These are phyloP conservation scores for Eristalis arbustorum DNA, from an alignment of 2,888 invertebrate species.

Conservation along the genomic window DNA sequence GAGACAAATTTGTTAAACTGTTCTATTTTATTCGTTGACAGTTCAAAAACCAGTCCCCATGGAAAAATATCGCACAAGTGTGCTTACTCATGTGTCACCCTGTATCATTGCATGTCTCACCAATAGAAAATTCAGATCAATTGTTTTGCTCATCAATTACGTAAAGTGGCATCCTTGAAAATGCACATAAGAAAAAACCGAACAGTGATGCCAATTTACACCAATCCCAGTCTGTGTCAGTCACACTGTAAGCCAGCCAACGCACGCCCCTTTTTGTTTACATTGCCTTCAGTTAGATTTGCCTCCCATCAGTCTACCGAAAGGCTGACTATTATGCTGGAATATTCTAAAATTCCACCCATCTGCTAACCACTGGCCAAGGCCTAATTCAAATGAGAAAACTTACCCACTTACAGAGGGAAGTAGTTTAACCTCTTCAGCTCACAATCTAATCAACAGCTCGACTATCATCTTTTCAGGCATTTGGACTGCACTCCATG, in stretches of 20 bases:
- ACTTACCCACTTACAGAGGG: slow-evolving; percentile 1
- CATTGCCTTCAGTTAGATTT: background rate
- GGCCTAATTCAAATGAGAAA: slow-evolving; percentile 34
- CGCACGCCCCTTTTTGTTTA: background rate
- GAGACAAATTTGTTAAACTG: too few relatives aligned
- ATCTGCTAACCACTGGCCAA: background rate
- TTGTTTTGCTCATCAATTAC: background rate
- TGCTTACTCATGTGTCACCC: too few relatives aligned
- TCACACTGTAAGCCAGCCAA: background rate
- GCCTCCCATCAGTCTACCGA: background rate
- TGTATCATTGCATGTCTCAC: too few relatives aligned
- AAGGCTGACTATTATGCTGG: too few relatives aligned
- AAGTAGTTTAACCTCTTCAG: background rate
- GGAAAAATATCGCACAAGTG: too few relatives aligned
- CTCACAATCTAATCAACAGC: background rate
- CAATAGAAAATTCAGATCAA: too few relatives aligned
- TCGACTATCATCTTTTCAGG: background rate
- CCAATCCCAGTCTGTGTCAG: background rate
- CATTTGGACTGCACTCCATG: background rate
- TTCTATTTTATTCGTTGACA: too few relatives aligned
- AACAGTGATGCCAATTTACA: background rate
- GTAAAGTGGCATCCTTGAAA: too few relatives aligned
- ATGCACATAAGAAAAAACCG: too few relatives aligned
- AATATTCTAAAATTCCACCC: background rate
- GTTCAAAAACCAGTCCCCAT: too few relatives aligned